A percentile compares a stretch with the other conserved stretches of the same genome.
phyloP scores from a whole-genome alignment of 1,140 invertebrate species.

The Capitella teleta region DNA sequence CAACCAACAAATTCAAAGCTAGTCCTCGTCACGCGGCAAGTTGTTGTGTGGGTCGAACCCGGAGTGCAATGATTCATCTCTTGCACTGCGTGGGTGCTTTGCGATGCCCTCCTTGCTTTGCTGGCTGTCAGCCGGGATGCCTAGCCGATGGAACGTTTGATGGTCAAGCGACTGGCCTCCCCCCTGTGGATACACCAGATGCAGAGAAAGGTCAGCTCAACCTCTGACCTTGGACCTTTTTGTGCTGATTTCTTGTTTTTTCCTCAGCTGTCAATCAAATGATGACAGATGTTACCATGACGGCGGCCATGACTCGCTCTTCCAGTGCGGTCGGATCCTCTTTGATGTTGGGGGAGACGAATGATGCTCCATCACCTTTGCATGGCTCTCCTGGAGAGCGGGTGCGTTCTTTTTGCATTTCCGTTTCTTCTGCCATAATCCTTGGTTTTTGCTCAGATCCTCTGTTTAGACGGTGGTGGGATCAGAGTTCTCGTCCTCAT shows the following conservation, averaged over 20 bases:
- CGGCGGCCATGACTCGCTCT: conserved; percentile 12
- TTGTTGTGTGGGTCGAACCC: conserved; percentile 6
- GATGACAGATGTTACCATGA: conserved; percentile 8
- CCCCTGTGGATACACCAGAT: neutral
- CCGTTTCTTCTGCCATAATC: neutral
- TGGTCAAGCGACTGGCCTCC: conserved; percentile 33
- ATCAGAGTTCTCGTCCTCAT: conserved; percentile 81
- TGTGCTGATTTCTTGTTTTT: too few relatives aligned
- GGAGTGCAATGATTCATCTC: conserved; percentile 55
- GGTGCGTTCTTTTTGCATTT: neutral
- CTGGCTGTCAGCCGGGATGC: conserved; percentile 49
- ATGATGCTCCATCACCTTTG: neutral
- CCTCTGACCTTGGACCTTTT: conserved; percentile 7
- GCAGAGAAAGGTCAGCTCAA: neutral
- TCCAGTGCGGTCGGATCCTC: neutral
- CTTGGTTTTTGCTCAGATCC: conserved; percentile 40
- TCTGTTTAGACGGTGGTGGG: conserved; percentile 90
- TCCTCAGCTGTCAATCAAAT: conserved; percentile 14
- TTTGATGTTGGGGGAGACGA: neutral
- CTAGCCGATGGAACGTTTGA: conserved; percentile 39
- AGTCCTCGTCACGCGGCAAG: conserved; percentile 66
- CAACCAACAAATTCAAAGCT: conserved; percentile 57
- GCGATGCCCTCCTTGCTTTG: conserved; percentile 50
- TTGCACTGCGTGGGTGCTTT: conserved; percentile 75
- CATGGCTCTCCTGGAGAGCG: conserved; percentile 1